Evolutionary conservation across 2,797 vertebrate genomes (phyloP).

Genomic region (Hyperoplus immaculatus): DNA sequence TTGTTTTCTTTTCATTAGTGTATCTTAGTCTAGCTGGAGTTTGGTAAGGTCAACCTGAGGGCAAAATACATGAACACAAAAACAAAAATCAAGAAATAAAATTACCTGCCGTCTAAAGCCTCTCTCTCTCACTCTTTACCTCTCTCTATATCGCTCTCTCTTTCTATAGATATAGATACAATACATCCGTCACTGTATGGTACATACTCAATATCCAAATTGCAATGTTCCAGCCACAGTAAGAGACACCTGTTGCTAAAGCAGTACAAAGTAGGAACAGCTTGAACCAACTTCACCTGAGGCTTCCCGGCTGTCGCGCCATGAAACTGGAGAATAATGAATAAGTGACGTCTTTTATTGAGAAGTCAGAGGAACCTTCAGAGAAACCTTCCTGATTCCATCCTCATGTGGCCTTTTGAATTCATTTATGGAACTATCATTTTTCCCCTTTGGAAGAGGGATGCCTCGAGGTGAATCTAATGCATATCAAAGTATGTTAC

Average conservation of each 20-base stretch:
- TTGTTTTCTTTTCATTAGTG: conserved; percentile 9
- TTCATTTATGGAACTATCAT: too few relatives aligned
- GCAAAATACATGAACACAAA: conserved; percentile 8
- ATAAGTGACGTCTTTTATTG: too few relatives aligned
- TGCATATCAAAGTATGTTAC: too few relatives aligned
- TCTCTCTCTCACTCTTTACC: too few relatives aligned
- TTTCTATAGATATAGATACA: conserved; percentile 58
- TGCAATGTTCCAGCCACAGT: conserved; percentile 20
- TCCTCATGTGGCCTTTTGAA: too few relatives aligned
- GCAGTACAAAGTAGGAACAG: background rate
- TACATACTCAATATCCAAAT: conserved; percentile 50
- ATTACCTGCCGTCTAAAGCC: conserved; percentile 44
- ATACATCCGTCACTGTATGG: conserved; percentile 49
- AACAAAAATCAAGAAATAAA: conserved; percentile 13
- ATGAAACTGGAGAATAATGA: conserved; percentile 3
- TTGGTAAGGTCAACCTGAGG: background rate
- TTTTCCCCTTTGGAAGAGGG: too few relatives aligned
- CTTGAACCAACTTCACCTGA: too few relatives aligned
- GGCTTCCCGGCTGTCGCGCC: background rate
- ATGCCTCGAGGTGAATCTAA: too few relatives aligned
- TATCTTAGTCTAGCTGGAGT: background rate
- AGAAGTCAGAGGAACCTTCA: too few relatives aligned
- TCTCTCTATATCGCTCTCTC: background rate
- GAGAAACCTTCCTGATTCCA: too few relatives aligned
- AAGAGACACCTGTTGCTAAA: conserved; percentile 52